Base-by-base conservation (phyloP, 1,140 invertebrate genomes). In the Drosophila cardini region DNA sequence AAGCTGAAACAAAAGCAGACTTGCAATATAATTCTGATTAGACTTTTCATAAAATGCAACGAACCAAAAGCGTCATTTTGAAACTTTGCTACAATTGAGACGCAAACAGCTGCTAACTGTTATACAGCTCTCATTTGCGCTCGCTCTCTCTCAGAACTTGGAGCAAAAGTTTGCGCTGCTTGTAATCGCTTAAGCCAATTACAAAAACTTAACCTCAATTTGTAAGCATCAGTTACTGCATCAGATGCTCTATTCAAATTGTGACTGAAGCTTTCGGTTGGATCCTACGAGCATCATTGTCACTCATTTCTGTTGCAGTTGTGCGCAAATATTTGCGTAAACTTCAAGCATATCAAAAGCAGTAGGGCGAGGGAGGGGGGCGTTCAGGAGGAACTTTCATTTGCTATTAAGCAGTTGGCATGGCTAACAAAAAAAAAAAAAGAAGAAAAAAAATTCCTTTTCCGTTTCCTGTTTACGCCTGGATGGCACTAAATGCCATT, bases 101-200 rank as follows among this genome's bases (percentile, higher is more conserved):
- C 21, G 26, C 11, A 16, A 2, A 6, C 30, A 34, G 50, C 48
- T 21, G 16, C 26, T 38, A 21, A 48, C 30, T 48, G 34, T 46
- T 15, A 45, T n/a, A 38, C 48, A 71, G 60, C 42, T 56, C 42
- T 57, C 34, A 55, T 10, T 42, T 52, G n/a, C 55, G 13, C 42
- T 61, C n/a, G n/a, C n/a, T n/a, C n/a, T n/a, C n/a, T n/a, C n/a
- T n/a, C n/a, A n/a, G n/a, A n/a, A 48, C 56, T 76, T 68, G 63
- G 13, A n/a, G 63, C 30, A 43, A 77, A 86, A 79, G 64, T 72
- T 79, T 64, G 4, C 55, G 72, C 84, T 80, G 58, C 84, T 87
- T 83, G 72, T 72, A 87, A 87, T 84, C 77, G 77, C 80, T 89
- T 89, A 75, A 89, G 77, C 77, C 84, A 89, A 87, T 90, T 89